Evolutionary conservation across 2,113 vertebrate species (phyloP).

Genomic region (Platichthys stellatus): DNA sequence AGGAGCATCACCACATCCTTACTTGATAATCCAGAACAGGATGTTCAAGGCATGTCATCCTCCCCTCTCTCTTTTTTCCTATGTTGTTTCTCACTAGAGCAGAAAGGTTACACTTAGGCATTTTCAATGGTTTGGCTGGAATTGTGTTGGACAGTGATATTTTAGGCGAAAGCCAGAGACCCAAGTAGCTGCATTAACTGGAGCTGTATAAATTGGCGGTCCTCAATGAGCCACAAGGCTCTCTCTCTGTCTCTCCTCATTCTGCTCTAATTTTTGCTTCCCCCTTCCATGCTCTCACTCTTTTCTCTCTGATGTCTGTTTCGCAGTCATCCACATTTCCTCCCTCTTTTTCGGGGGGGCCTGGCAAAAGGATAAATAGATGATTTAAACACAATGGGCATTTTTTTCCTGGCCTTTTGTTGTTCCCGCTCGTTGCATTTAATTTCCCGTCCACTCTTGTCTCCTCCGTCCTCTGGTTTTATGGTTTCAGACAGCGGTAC

Average conservation of each 20-base stretch:
- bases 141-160: slow-evolving; percentile 13
- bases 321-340: slow-evolving; percentile 37
- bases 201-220: slow-evolving; percentile 42
- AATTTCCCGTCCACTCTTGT: slow-evolving; percentile 25
- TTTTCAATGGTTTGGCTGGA: no score
- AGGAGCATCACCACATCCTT: not conserved
- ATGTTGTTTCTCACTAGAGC: not conserved
- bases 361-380: slow-evolving; percentile 37
- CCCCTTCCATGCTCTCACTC: slow-evolving; percentile 17
- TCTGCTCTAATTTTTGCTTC: slow-evolving; percentile 49
- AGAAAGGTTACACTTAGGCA: not conserved
- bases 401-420: not conserved
- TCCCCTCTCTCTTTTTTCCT: not conserved
- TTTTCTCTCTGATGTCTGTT: slow-evolving; percentile 47
- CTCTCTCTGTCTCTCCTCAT: slow-evolving; percentile 41
- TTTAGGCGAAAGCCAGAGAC: slow-evolving; percentile 2
- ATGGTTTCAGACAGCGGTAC: slow-evolving; percentile 52
- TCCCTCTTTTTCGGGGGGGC: slow-evolving; percentile 13
- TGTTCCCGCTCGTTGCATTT: slow-evolving; percentile 29
- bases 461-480: slow-evolving; percentile 10
- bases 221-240: slow-evolving; percentile 39
- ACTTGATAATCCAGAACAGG: not conserved
- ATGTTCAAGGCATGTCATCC: not conserved
- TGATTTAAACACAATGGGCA: slow-evolving; percentile 14
- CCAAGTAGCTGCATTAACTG: slow-evolving; percentile 28